phyloP scores from a whole-genome alignment of 2,113 vertebrate genomes.

The Albula goreensis region DNA sequence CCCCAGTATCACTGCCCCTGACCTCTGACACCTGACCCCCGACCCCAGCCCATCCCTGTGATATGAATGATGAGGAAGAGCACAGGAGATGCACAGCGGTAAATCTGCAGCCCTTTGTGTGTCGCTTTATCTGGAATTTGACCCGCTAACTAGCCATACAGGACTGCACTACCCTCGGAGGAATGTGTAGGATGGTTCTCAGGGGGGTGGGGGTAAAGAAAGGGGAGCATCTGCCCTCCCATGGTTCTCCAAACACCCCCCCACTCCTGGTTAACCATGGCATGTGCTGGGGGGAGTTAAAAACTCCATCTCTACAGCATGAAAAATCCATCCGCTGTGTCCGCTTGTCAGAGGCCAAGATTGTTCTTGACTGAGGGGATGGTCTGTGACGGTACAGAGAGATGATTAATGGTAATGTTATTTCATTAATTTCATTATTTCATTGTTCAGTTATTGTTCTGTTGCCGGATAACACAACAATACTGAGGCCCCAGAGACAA shows the following conservation, averaged over 20 bases:
- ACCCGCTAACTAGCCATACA: constrained; percentile 18
- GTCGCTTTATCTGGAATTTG: constrained; percentile 47
- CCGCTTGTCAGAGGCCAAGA: too few species aligned
- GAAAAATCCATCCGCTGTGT: too few species aligned
- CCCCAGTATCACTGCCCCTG: constrained; percentile 37
- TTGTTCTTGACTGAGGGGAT: too few species aligned
- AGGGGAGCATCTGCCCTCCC: constrained; percentile 50
- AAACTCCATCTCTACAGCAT: too few species aligned
- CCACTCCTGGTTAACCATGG: background rate
- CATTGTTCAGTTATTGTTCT: too few species aligned
- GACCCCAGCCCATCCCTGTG: background rate
- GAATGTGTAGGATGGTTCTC: constrained; percentile 48
- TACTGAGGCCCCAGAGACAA: background rate
- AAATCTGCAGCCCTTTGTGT: constrained; percentile 27
- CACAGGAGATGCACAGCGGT: constrained; percentile 19
- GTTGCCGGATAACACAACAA: background rate
- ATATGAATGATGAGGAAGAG: constrained; percentile 42
- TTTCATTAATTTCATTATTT: too few species aligned
- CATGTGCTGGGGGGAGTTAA: too few species aligned
- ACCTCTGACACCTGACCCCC: background rate
- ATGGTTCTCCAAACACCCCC: constrained; percentile 15
- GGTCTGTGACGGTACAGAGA: too few species aligned
- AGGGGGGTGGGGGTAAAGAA: constrained; percentile 33
- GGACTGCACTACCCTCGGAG: constrained; percentile 42
- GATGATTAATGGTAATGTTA: too few species aligned